Evolutionary conservation across 2,888 invertebrate genomes (phyloP).

Genomic region (Coenonympha arcania): DNA sequence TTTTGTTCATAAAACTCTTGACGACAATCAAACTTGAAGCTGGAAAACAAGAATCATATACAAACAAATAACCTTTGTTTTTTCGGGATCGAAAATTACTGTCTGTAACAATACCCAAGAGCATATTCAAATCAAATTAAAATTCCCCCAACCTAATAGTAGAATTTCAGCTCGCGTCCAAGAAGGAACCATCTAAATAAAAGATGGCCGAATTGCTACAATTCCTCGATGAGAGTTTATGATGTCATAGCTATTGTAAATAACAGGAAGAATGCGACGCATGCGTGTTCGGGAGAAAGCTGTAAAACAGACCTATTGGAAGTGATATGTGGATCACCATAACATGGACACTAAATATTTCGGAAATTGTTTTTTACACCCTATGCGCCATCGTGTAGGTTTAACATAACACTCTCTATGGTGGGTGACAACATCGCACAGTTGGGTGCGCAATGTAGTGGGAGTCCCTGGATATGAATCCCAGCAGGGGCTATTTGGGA

Average conservation of each 20-base stretch:
- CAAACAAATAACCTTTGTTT: too few species aligned
- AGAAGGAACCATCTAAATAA: conserved; percentile 3
- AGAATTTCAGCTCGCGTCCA: neutral
- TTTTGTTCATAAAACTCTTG: too few species aligned
- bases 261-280: conserved; percentile 20
- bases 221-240: conserved; percentile 11
- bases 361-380: conserved; percentile 6
- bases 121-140: too few species aligned
- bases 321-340: conserved; percentile 13
- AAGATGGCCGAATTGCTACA: conserved; percentile 13
- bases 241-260: conserved; percentile 15
- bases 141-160: too few species aligned
- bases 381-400: neutral
- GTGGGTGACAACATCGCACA: too few species aligned
- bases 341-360: conserved; percentile 15
- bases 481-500: too few species aligned
- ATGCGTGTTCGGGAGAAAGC: conserved; percentile 21
- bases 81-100: too few species aligned
- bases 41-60: too few species aligned
- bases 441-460: too few species aligned
- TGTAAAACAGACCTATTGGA: conserved; percentile 15
- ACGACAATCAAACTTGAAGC: too few species aligned
- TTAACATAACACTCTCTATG: neutral
- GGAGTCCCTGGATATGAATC: too few species aligned
- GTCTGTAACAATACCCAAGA: too few species aligned